phyloP scores from a whole-genome alignment of 2,888 invertebrate genomes.

The Lacanobia oleracea region DNA sequence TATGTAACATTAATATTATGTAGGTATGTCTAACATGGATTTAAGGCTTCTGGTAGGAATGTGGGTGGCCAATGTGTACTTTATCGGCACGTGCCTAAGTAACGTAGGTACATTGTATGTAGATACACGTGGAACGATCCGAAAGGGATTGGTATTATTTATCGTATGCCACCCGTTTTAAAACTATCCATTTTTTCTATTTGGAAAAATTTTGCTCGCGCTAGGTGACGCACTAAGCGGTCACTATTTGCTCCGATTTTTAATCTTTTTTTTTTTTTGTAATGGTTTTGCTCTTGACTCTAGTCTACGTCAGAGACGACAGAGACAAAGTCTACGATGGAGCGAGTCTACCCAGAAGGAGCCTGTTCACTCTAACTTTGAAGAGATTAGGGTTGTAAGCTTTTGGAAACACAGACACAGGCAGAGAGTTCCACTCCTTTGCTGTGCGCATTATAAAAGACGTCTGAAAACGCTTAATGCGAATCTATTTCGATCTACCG shows the following conservation, averaged over 20 bases:
- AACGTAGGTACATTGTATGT: not conserved
- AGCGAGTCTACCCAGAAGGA: too few relatives aligned
- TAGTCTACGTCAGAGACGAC: too few relatives aligned
- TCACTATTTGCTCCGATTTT: slow-evolving; percentile 20
- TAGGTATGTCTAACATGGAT: not conserved
- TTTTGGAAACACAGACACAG: too few relatives aligned
- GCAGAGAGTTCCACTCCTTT: too few relatives aligned
- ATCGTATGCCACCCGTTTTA: slow-evolving; percentile 10
- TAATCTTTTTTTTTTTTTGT: too few relatives aligned
- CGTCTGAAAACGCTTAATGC: too few relatives aligned
- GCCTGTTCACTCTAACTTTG: too few relatives aligned
- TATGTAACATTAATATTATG: not conserved
- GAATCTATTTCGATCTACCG: not conserved
- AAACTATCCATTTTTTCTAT: slow-evolving; percentile 2
- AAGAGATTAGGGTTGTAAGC: too few relatives aligned
- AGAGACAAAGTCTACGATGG: too few relatives aligned
- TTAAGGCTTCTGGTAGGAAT: slow-evolving; percentile 1
- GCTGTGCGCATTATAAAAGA: too few relatives aligned
- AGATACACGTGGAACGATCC: slow-evolving; percentile 3
- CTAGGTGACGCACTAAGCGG: slow-evolving; percentile 4
- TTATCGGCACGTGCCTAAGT: not conserved
- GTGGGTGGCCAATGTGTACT: not conserved
- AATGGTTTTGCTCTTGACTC: too few relatives aligned
- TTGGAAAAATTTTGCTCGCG: not conserved
- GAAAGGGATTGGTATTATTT: slow-evolving; percentile 14